Evolutionary conservation across 2,888 invertebrate genomes (phyloP), one percentile per base, ranked within the genome.

Genomic region (Cheiracanthium punctorium): DNA sequence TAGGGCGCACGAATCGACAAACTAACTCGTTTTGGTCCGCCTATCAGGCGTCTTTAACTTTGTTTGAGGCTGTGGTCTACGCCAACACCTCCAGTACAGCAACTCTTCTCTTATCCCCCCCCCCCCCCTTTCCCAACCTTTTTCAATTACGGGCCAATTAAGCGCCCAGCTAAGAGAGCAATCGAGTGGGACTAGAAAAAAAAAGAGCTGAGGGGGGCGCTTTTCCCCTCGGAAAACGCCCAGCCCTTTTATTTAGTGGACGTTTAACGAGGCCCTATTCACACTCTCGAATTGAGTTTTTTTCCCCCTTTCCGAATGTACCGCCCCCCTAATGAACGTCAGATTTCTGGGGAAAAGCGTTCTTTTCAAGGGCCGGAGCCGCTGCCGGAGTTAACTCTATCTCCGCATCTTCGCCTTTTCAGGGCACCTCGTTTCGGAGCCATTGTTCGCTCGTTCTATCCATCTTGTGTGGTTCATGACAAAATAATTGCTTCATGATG

Each of bases 11-110:
- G 84, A 84, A 84, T 84, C 79, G 79, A 37, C 84, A 84, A 84
- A 84, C 84, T 84, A 84, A 84, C 84, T 79, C 79, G 84, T 84
- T 84, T 84, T 84, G 79, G 84, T 8, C 58, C 73, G 79, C 79
- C 84, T 84, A 84, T 84, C 84, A 84, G 79, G 52, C 84, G 74
- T 84, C 79, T 84, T 84, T 84, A 84, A 84, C 82, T 84, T 84
- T 84, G 82, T 84, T 84, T 77, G 72, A 75, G 69, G 67, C 79
- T 84, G 84, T 73, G 84, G 84, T 84, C 79, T 41, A 8, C 65
- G 29, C 48, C 29, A 37, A 8, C 70, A 32, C 73, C 30, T 20
- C 41, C 71, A n/a, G n/a, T n/a, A 28, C n/a, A n/a, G n/a, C n/a
- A n/a, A 65, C 20, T 43, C 67, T 69, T 43, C 17, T 48, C 41